A percentile compares a stretch with the other conserved stretches of the same genome.
Evolutionary conservation across 1,140 invertebrate species (phyloP).

Genomic region (Tetramorium simillimum): DNA sequence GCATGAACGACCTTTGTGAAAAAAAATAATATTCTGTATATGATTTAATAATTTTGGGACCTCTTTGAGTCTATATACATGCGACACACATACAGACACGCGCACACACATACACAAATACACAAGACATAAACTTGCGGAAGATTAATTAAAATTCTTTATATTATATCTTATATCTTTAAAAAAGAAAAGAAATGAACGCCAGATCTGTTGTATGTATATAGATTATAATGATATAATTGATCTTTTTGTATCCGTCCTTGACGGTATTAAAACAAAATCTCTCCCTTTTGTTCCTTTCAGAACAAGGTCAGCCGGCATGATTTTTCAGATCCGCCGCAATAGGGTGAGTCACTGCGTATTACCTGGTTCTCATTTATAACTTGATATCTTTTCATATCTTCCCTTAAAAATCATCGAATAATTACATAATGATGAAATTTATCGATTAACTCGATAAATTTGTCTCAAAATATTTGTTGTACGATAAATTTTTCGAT

Average conservation of each 20-base stretch:
- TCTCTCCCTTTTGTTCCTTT: neutral
- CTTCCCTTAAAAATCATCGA: too few species aligned
- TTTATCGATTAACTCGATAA: neutral
- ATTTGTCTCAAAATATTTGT: neutral
- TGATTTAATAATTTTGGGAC: neutral
- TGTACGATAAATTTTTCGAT: neutral
- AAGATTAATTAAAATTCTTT: neutral
- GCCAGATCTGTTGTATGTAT: conserved; percentile 1
- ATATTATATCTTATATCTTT: neutral
- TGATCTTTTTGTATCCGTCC: neutral
- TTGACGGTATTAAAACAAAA: neutral
- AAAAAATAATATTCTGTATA: neutral
- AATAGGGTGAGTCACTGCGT: conserved; percentile 47
- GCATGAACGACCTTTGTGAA: neutral
- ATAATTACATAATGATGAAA: neutral
- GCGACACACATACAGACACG: neutral
- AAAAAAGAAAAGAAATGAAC: neutral
- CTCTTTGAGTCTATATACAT: neutral
- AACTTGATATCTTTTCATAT: neutral
- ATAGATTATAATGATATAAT: neutral
- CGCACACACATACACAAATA: neutral
- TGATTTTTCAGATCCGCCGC: neutral
- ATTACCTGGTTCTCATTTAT: neutral
- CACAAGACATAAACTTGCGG: neutral
- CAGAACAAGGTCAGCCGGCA: neutral